Evolutionary conservation across 2,888 invertebrate species (phyloP).

Genomic region (Atherix ibis): DNA sequence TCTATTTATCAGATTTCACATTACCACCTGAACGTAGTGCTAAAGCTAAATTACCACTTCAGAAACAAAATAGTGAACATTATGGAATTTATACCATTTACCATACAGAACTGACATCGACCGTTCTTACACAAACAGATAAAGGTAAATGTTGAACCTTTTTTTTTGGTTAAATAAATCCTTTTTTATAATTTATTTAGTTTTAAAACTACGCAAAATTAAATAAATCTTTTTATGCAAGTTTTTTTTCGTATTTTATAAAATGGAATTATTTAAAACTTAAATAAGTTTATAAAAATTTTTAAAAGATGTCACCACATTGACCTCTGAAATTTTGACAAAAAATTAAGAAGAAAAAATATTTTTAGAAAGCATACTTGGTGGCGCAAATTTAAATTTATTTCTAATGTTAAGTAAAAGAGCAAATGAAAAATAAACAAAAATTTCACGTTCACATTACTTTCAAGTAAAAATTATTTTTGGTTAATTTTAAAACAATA

Average conservation of each 20-base stretch:
- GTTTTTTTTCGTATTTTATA: not conserved
- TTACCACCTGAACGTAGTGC: slow-evolving; percentile 29
- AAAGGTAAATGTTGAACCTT: slow-evolving; percentile 4
- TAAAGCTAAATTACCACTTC: slow-evolving; percentile 26
- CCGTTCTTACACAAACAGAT: not conserved
- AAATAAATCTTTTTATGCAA: not conserved
- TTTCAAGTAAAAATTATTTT: not conserved
- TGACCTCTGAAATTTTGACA: too few species aligned
- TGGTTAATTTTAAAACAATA: not conserved
- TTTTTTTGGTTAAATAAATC: too few species aligned
- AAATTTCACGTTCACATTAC: too few species aligned
- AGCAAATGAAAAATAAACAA: too few species aligned
- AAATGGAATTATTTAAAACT: not conserved
- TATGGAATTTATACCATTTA: slow-evolving; percentile 27
- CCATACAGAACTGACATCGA: slow-evolving; percentile 13
- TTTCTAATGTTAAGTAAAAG: too few species aligned
- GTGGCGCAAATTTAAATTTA: too few species aligned
- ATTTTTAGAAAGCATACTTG: too few species aligned
- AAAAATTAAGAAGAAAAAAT: too few species aligned
- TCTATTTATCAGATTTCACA: slow-evolving; percentile 26
- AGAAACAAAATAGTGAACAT: slow-evolving; percentile 7
- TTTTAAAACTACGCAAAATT: too few species aligned
- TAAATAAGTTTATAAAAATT: not conserved
- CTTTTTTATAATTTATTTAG: too few species aligned
- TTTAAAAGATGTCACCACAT: not conserved